Base-by-base conservation (phyloP, 2,888 invertebrate genomes). In the Dryadula phaetusa region DNA sequence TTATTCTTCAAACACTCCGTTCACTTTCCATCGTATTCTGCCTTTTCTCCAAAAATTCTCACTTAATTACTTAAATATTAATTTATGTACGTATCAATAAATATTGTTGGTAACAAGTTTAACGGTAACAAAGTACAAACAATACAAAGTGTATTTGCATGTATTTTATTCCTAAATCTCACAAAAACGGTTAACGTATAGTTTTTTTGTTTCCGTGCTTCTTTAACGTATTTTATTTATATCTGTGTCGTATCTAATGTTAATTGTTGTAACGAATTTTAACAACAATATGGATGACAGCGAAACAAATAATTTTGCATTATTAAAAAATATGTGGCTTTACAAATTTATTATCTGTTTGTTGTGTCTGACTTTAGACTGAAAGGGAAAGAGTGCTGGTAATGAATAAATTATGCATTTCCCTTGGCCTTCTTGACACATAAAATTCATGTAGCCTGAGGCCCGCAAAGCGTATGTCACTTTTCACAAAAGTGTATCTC, bases 91-190 rank as follows among this genome's bases (percentile, higher is more conserved):
- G 16, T 52, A 28, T 28, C 16, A 28, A 52, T 52, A 32, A 28
- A 52, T 16, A 52, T 28, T 3, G 28, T n/a, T 12, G 28, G 28
- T 52, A 32, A 52, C 16, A 52, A 52, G 52, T 10, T 52, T 52
- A 10, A 16, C 52, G 28, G 52, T 52, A 52, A 52, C 52, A 28
- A 52, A 28, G 7, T 28, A 52, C 52, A 32, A 28, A 32, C 16
- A 32, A 52, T 28, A 52, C 8, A 32, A 32, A 52, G 16, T 52
- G 16, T 52, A 16, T 52, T 52, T 52, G 16, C 16, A 32, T 52
- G 52, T 49, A 28, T 28, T 52, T 52, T 32, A 32, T 32, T 52
- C 52, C 28, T 52, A 52, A 52, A 52, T 52, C 52, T 52, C 1
- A 12, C 4, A 52, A 52, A 52, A 52, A 16, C 28, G 28, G 28